A percentile compares a stretch with the other conserved stretches of the same genome.
Conservation (phyloP, 2,797 vertebrate genomes). For the Etheostoma nigrum region DNA sequence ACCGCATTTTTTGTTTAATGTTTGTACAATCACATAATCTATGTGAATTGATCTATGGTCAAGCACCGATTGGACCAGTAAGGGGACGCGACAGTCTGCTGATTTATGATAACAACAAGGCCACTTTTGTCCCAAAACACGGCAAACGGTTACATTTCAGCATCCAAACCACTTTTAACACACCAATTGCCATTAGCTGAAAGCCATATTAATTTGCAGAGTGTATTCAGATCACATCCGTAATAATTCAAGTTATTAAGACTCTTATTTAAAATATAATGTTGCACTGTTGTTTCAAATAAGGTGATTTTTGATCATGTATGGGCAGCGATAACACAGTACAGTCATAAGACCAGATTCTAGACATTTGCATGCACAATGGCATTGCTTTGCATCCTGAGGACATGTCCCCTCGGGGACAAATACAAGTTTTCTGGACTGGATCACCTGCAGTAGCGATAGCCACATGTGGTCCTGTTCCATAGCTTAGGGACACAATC, state of each 20-base stretch:
- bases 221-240: neutral
- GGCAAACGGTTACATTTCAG: neutral
- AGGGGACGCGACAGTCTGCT: neutral
- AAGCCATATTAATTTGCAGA: neutral
- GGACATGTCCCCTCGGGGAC: slow-evolving; percentile 17
- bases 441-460: slow-evolving; percentile 92
- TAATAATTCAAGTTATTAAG: neutral
- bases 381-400: slow-evolving; percentile 11
- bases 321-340: neutral
- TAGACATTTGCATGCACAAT: slow-evolving; percentile 13
- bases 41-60: neutral
- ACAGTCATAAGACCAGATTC: neutral
- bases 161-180: neutral
- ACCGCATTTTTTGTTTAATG: neutral
- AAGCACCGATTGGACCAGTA: neutral
- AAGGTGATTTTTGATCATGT: neutral
- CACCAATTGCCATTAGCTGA: neutral
- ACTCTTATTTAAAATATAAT: neutral
- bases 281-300: neutral
- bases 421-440: slow-evolving; percentile 45
- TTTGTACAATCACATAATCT: neutral
- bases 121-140: neutral
- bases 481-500: slow-evolving; percentile 95
- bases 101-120: neutral
- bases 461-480: slow-evolving; percentile 95